Conservation (phyloP, 2,797 vertebrate genomes). For the Lepus oiostolus region DNA sequence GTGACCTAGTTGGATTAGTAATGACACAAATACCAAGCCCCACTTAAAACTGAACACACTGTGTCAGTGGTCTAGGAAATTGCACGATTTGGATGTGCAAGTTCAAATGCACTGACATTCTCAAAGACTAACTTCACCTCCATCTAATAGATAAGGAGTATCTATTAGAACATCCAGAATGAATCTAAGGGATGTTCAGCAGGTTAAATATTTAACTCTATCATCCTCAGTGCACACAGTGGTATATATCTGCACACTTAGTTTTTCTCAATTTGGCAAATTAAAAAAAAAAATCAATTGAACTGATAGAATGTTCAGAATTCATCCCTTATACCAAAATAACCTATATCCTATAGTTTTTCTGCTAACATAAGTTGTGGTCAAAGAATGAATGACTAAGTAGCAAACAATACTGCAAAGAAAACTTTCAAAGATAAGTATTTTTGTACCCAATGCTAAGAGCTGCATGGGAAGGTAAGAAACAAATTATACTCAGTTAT, state of each 20-base stretch:
- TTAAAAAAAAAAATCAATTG: neutral
- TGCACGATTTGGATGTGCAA: neutral
- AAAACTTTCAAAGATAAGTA: neutral
- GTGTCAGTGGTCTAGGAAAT: neutral
- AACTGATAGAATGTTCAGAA: neutral
- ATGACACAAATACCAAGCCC: neutral
- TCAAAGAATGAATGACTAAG: slow-evolving; percentile 27
- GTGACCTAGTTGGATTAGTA: neutral
- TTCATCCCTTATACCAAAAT: neutral
- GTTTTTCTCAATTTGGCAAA: neutral
- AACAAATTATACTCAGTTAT: neutral
- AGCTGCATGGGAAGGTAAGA: too few relatives aligned
- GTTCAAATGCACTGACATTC: neutral
- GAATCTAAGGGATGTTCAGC: neutral
- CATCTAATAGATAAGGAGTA: neutral
- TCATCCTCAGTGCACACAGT: neutral
- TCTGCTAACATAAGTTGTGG: neutral
- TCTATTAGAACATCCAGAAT: neutral
- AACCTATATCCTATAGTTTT: neutral
- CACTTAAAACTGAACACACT: neutral
- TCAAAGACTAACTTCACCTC: neutral
- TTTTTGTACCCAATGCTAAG: neutral
- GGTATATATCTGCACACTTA: neutral
- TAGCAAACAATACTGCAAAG: neutral
- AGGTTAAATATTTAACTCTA: neutral